These are phyloP conservation scores for Chrysemys picta DNA, from an alignment of 2,113 vertebrate genomes.

Conservation along the genomic window DNA sequence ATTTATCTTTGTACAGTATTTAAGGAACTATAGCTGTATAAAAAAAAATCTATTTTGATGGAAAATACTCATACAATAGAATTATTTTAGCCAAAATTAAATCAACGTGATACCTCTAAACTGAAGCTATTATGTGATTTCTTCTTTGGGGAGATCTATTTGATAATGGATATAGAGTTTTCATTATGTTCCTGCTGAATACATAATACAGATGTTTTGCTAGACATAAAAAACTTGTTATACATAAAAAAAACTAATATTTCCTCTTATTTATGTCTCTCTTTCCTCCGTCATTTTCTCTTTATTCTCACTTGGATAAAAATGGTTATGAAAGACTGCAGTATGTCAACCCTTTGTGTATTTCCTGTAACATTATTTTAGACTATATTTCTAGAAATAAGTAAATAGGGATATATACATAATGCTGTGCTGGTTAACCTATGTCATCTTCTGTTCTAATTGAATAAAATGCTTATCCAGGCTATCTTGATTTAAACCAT, in stretches of 20 bases:
- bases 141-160: background rate
- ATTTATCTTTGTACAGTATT: background rate
- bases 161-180: background rate
- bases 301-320: background rate
- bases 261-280: background rate
- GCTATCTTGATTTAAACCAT: conserved; percentile 2
- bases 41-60: background rate
- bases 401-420: background rate
- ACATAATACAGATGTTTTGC: background rate
- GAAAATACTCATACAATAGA: background rate
- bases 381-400: background rate
- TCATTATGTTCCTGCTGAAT: background rate
- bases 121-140: background rate
- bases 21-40: background rate
- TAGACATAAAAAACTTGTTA: background rate
- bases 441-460: conserved; percentile 20
- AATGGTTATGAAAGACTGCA: background rate
- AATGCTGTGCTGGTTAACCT: background rate
- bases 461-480: background rate
- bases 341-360: background rate
- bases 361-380: conserved; percentile 3
- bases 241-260: background rate
- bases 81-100: background rate
- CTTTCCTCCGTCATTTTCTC: background rate
- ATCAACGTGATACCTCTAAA: background rate